Base-by-base conservation (phyloP, 2,888 invertebrate genomes). In the Drosophila histrio region DNA sequence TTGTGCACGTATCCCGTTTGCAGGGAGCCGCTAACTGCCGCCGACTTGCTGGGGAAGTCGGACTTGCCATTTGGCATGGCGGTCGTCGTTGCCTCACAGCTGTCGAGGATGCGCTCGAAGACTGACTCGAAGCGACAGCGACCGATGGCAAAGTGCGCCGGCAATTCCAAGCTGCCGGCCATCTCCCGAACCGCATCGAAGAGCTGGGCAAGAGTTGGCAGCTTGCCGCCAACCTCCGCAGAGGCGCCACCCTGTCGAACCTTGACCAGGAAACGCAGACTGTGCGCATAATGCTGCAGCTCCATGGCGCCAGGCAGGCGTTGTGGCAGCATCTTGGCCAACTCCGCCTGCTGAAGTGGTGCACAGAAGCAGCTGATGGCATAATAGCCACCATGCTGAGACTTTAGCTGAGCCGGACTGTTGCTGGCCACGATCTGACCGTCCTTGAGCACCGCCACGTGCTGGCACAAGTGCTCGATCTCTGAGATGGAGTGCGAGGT, bases 401-500 rank as follows among this genome's bases (percentile, higher is more conserved):
- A 65, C 49, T 90, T 90, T 8, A 92, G 73, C 57, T 85, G 87
- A 19, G 89, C 81, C 3, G 91, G 91, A 50, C 88, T 89, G 21
- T 90, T 91, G 70, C 89, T 90, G 34, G 90, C 90, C 15, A 92
- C 78, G 57, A 92, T 86, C 53, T 90, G 89, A 0, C 92, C 92
- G 22, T 91, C 90, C 53, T 91, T 90, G 7, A 92, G 73, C 4
- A 92, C 89, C 1, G 90, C 92, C 24, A 92, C 91, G 1, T 91
- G 90, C 79, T 92, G 89, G 46, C 92, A 92, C 28, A 92, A 83
- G 26, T 90, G 85, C 78, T 92, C 92, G 9, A 92, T 91, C 73
- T 92, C 92, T 6, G 91, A 90, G 44, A 92, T 91, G 3, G 92
- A 91, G 67, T 92, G 92, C 2, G 92, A 92, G 1, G 92, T 92